phyloP scores from a whole-genome alignment of 1,140 invertebrate species.

The Phocides pigmalion region DNA sequence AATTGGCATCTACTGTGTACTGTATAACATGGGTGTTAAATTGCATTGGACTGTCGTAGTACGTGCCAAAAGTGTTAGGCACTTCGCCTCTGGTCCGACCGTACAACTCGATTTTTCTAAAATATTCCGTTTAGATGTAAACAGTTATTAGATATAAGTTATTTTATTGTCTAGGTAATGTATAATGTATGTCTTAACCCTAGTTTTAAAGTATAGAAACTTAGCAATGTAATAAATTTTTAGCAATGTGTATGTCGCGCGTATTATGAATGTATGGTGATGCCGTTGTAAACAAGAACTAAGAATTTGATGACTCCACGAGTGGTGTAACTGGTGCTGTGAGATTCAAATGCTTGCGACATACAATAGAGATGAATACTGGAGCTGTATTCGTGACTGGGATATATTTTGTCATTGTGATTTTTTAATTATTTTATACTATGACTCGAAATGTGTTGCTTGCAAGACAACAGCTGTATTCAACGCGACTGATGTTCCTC shows the following conservation, averaged over 20 bases:
- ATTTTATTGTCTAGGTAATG: constrained; percentile 80
- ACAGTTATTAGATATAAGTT: constrained; percentile 77
- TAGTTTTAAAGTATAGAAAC: constrained; percentile 64
- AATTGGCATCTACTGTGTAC: constrained; percentile 1
- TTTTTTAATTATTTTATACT: constrained; percentile 77
- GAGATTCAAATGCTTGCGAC: constrained; percentile 75
- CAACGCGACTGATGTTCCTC: constrained; percentile 83
- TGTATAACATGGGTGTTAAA: constrained; percentile 17
- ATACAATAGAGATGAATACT: constrained; percentile 62
- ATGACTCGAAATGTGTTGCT: constrained; percentile 68
- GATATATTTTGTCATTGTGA: constrained; percentile 76
- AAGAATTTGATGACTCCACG: constrained; percentile 48
- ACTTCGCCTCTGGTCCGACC: constrained; percentile 52
- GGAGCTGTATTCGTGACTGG: constrained; percentile 67
- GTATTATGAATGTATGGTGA: constrained; percentile 72
- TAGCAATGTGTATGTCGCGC: constrained; percentile 72
- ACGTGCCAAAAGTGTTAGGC: constrained; percentile 66
- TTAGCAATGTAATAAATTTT: constrained; percentile 68
- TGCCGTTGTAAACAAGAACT: constrained; percentile 42
- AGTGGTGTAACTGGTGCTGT: constrained; percentile 74
- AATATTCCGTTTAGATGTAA: constrained; percentile 79
- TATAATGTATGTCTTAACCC: constrained; percentile 76
- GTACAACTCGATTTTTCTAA: constrained; percentile 50
- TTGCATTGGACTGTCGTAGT: constrained; percentile 18
- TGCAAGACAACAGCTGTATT: constrained; percentile 66